These are phyloP conservation scores for Ypsolopha sequella DNA, from an alignment of 2,888 invertebrate species.

Conservation along the genomic window DNA sequence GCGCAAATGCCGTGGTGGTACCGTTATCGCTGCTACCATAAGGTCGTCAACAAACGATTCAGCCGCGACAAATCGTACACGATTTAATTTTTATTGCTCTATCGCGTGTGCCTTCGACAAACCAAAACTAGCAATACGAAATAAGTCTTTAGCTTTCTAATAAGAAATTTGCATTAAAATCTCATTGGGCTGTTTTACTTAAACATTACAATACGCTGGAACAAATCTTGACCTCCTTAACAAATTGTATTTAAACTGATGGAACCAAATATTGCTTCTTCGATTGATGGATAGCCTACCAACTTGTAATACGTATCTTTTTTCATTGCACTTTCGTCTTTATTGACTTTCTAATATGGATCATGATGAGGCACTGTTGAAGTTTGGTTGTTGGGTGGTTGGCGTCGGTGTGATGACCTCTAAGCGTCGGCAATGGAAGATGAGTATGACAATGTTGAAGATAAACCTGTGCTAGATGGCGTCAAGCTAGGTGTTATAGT, in stretches of 20 bases:
- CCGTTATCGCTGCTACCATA: slow-evolving; percentile 1
- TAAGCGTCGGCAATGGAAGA: background rate
- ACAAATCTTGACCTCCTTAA: too few species aligned
- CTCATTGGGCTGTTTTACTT: too few species aligned
- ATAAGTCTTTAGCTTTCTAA: too few species aligned
- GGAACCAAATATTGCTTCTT: background rate
- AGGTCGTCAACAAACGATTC: background rate
- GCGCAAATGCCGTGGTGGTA: background rate
- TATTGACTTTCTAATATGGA: background rate
- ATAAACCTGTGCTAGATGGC: background rate
- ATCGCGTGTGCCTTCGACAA: too few species aligned
- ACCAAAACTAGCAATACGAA: too few species aligned
- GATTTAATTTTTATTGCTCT: background rate
- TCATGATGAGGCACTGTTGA: background rate
- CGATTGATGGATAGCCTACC: background rate
- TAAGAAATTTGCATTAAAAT: too few species aligned
- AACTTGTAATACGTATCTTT: too few species aligned
- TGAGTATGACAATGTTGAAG: background rate
- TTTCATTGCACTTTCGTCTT: background rate
- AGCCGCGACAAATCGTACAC: background rate
- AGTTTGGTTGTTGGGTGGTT: background rate
- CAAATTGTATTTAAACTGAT: too few species aligned
- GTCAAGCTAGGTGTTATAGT: background rate
- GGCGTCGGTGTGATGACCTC: slow-evolving; percentile 5
- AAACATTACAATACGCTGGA: too few species aligned